Evolutionary conservation across 2,113 vertebrate species (phyloP).

Genomic region (Siniperca knerii): DNA sequence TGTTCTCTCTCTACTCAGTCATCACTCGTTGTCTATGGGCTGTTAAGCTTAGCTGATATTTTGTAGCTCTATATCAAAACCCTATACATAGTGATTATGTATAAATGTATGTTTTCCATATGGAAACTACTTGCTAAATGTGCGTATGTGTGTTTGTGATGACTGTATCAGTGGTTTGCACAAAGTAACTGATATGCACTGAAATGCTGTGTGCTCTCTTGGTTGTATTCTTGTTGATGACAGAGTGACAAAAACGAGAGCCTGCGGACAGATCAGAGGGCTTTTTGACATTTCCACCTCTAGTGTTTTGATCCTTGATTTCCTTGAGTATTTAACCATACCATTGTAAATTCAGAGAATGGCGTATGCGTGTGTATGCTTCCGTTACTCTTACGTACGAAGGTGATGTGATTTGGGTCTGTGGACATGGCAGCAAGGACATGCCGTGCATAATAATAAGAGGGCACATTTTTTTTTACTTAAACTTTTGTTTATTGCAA

Average conservation of each 20-base stretch:
- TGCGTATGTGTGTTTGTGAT: constrained; percentile 39
- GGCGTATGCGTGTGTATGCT: constrained; percentile 3
- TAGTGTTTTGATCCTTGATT: constrained; percentile 45
- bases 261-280: constrained; percentile 27
- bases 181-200: constrained; percentile 72
- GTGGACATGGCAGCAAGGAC: constrained; percentile 25
- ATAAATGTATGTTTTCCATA: constrained; percentile 58
- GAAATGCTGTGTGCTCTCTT: constrained; percentile 54
- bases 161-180: constrained; percentile 52
- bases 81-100: constrained; percentile 69
- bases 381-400: constrained; percentile 6
- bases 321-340: constrained; percentile 65
- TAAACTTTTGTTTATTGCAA: constrained; percentile 44
- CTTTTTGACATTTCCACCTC: constrained; percentile 2
- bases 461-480: constrained; percentile 50
- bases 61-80: constrained; percentile 62
- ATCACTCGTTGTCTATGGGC: constrained; percentile 21
- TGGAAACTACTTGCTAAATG: constrained; percentile 51
- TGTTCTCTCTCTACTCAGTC: constrained; percentile 23
- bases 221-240: constrained; percentile 38
- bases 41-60: constrained; percentile 52
- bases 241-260: constrained; percentile 23
- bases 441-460: constrained; percentile 12
- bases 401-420: constrained; percentile 23
- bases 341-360: constrained; percentile 60